Conservation (phyloP, 1,140 invertebrate genomes). For the Drosophila punjabiensis region DNA sequence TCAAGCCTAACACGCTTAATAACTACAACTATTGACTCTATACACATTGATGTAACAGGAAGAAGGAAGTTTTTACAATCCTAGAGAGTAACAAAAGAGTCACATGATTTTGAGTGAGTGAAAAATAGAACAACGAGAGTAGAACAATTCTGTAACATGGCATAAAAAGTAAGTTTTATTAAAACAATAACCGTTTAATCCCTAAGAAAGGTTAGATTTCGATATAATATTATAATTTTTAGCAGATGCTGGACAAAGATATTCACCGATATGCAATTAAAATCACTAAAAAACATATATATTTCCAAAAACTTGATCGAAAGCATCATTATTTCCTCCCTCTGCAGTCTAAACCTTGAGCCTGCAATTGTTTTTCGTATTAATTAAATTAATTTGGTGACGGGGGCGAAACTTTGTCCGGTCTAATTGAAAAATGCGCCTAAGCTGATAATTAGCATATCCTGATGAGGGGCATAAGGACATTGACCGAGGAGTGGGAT, state of each 20-base stretch:
- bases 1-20: background rate
- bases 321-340: background rate
- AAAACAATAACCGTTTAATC: too few species aligned
- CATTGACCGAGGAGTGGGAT: constrained; percentile 27
- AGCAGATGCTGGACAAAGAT: too few species aligned
- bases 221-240: too few species aligned
- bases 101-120: too few species aligned
- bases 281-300: too few species aligned
- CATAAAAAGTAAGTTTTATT: too few species aligned
- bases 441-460: constrained; percentile 81
- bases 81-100: background rate
- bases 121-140: too few species aligned
- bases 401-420: constrained; percentile 44
- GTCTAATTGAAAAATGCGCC: constrained; percentile 79
- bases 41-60: background rate
- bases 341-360: background rate
- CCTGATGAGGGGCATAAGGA: constrained; percentile 6
- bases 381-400: constrained; percentile 69
- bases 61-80: background rate
- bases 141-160: too few species aligned
- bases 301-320: background rate
- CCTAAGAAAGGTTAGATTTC: too few species aligned
- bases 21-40: background rate
- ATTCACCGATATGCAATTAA: too few species aligned
- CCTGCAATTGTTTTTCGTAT: constrained; percentile 62